Evolutionary conservation across 2,888 invertebrate genomes (phyloP), one percentile per base, ranked within the genome.

Genomic region (Ditula angustiorana): DNA sequence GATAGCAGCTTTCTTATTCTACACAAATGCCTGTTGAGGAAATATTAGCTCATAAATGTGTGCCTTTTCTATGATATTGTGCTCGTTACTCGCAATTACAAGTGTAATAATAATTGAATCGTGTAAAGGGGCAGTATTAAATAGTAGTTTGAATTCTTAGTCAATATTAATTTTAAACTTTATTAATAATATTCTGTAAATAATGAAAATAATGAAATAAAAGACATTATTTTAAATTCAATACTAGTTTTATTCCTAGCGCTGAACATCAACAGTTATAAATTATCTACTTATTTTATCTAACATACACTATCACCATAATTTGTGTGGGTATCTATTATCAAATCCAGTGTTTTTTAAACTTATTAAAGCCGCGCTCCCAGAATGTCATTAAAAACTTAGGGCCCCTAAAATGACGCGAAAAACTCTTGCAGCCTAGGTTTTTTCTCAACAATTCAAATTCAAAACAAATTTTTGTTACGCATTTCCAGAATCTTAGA

Each of bases 161-260:
- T 80, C 82, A 82, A 84, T 85, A 85, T 73, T 79, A 77, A 72
- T 73, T 70, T 78, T 75, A 78, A 86, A 26, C 16, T 30, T 35
- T 30, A 55, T 28, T 50, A 46, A 59, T 52, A 52, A 59, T 44
- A 41, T 57, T 53, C 52, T 59, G 79, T 80, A 75, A 81, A 80
- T 81, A 82, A 83, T 85, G 78, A 89, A 75, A 80, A 80, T 81
- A 83, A 83, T 85, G 77, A 89, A 92, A 90, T 91, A 92, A 92
- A 92, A 92, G 92, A 92, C 92, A 92, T 87, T 91, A 90, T 90
- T 90, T 88, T 91, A 89, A 90, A 87, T 80, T 78, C 69, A 66
- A 69, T 61, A 72, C 69, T 76, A 72, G 77, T 88, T 88, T 87
- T 83, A 86, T 86, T 83, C 80, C 61, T 19, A 71, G 24, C 21